Evolutionary conservation across 2,888 invertebrate genomes (phyloP), one percentile per base, ranked within the genome.

Genomic region (Myathropa florea): DNA sequence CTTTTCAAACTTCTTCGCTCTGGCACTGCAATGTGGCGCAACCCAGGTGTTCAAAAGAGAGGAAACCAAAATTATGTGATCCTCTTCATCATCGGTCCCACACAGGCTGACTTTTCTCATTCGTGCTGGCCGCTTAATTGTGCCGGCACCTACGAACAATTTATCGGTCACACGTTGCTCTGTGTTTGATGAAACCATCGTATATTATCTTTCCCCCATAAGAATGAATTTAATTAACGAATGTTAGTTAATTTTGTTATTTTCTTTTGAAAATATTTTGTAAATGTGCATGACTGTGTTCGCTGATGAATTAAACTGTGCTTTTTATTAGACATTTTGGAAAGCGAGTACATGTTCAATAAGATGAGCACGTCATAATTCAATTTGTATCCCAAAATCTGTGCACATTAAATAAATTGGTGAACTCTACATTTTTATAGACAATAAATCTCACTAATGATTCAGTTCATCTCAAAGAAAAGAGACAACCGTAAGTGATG

Each of bases 151-250:
- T 46, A 46, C 46, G 18, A 46, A 46, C 4, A 65, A 75, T 75
- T 65, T 65, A 75, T 75, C 59, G 65, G 75, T 39, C 57, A 26
- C 64, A 64, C 72, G 24, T 73, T 21, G 53, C 18, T 46, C 46
- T 46, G 18, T 46, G 39, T 46, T 46, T 18, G 39, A 46, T n/a
- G 46, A n/a, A 18, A 46, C 46, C 18, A 46, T 46, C 46, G 18
- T 46, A 46, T 46, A 46, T 46, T 18, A 46, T 46, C 18, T 46
- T 46, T 6, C 46, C 46, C 46, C 46, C 46, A 18, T 18, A 46
- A 18, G 46, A 46, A 46, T 46, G 46, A 4, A 46, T 46, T 46
- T 46, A 46, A 46, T 46, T 46, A 46, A 46, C 46, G 18, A 46
- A 46, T 46, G 46, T 46, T 46, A 18, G 46, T 46, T 46, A 46